Evolutionary conservation across 2,888 invertebrate species (phyloP).

Genomic region (Ennomos erosarius): DNA sequence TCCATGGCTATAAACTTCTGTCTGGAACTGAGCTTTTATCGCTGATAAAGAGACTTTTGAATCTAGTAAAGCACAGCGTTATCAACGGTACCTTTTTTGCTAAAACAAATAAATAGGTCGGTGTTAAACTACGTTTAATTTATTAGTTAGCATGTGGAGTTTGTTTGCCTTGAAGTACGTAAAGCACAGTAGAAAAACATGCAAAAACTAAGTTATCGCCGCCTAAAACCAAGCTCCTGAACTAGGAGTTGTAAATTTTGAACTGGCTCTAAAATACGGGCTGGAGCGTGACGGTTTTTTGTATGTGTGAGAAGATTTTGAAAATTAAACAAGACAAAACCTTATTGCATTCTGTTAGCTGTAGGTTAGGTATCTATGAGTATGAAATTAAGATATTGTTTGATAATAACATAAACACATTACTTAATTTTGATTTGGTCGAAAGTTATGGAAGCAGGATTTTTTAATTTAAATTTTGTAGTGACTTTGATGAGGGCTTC

Average conservation of each 20-base stretch:
- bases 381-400: no score
- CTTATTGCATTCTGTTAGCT: no score
- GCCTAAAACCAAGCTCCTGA: conserved; percentile 75
- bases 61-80: conserved; percentile 7
- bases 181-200: conserved; percentile 56
- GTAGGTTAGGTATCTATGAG: no score
- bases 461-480: no score
- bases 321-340: background rate
- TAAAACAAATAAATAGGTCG: conserved; percentile 31
- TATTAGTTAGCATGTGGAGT: conserved; percentile 51
- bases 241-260: conserved; percentile 72
- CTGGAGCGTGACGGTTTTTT: conserved; percentile 42
- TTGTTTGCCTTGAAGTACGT: conserved; percentile 39
- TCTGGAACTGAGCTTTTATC: conserved; percentile 17
- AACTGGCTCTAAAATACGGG: conserved; percentile 43
- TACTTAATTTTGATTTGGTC: no score
- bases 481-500: no score
- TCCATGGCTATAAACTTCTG: conserved; percentile 16
- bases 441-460: no score
- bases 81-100: conserved; percentile 20
- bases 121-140: conserved; percentile 37
- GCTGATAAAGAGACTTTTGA: conserved; percentile 26
- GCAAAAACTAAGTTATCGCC: conserved; percentile 76
- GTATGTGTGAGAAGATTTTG: conserved; percentile 7
- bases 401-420: no score